Conservation (phyloP, 2,113 vertebrate species). For the Tupaia chinensis region DNA sequence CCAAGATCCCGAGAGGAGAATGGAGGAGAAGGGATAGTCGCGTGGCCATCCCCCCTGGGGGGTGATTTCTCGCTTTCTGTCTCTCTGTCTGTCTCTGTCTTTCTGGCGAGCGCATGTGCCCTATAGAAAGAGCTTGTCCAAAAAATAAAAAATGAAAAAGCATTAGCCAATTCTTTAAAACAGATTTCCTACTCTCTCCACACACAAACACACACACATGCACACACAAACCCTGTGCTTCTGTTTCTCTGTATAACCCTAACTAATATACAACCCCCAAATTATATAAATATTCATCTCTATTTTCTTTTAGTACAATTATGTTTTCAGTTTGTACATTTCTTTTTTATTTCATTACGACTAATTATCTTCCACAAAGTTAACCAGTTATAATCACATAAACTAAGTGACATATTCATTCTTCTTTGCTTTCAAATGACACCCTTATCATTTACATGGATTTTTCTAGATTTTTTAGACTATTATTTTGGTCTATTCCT, state of each 20-base stretch:
- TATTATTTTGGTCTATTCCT: background rate
- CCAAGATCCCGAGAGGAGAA: no score
- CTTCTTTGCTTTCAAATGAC: conserved; percentile 22
- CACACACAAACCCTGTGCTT: background rate
- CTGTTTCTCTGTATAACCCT: background rate
- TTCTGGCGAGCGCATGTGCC: no score
- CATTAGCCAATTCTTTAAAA: background rate
- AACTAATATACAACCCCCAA: background rate
- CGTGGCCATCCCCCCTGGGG: no score
- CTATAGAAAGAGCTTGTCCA: no score
- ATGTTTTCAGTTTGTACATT: background rate
- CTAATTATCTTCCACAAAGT: background rate
- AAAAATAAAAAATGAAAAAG: no score
- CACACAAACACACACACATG: background rate
- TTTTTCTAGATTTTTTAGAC: background rate
- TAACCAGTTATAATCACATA: background rate
- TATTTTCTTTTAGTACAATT: background rate
- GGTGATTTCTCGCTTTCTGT: no score
- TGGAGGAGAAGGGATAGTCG: no score
- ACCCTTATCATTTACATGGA: background rate
- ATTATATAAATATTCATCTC: background rate
- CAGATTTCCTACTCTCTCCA: no score
- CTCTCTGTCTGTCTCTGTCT: no score
- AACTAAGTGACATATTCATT: background rate
- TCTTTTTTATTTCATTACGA: background rate